phyloP scores from a whole-genome alignment of 2,888 invertebrate species.

The Ophion slaviceki region DNA sequence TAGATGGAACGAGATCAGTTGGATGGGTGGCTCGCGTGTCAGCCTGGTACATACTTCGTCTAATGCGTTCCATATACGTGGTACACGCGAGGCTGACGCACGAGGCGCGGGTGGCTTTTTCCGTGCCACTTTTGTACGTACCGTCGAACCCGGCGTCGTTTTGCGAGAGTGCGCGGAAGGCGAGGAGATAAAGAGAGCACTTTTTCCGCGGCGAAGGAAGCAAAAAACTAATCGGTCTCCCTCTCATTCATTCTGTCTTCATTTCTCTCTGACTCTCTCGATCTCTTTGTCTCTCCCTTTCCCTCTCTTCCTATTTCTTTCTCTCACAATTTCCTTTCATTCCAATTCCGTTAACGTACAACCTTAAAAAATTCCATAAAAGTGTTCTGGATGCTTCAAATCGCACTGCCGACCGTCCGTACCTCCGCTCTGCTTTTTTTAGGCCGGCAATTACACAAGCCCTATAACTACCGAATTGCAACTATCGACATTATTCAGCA shows the following conservation, averaged over 20 bases:
- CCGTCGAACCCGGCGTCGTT: constrained; percentile 1
- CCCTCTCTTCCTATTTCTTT: no score
- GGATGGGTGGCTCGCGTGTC: constrained; percentile 26
- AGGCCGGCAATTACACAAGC: no score
- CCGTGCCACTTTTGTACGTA: constrained; percentile 51
- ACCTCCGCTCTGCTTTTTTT: no score
- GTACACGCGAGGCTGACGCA: constrained; percentile 25
- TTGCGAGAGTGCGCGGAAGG: constrained; percentile 25
- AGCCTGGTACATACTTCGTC: constrained; percentile 14
- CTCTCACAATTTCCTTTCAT: no score
- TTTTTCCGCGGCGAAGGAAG: constrained; percentile 27
- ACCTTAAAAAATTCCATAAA: no score
- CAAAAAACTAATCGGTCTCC: background rate
- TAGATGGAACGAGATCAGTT: constrained; percentile 16
- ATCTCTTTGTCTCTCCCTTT: no score
- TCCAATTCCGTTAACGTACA: no score
- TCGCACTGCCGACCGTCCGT: no score
- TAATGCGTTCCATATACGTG: constrained; percentile 17
- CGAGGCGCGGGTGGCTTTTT: constrained; percentile 50
- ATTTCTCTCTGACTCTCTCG: no score
- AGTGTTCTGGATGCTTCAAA: no score
- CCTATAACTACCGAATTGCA: background rate
- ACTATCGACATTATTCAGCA: background rate
- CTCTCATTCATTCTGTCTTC: no score
- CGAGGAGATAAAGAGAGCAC: constrained; percentile 19